These are phyloP conservation scores for Anthoscopus minutus DNA, from an alignment of 2,113 vertebrate genomes.

Conservation along the genomic window DNA sequence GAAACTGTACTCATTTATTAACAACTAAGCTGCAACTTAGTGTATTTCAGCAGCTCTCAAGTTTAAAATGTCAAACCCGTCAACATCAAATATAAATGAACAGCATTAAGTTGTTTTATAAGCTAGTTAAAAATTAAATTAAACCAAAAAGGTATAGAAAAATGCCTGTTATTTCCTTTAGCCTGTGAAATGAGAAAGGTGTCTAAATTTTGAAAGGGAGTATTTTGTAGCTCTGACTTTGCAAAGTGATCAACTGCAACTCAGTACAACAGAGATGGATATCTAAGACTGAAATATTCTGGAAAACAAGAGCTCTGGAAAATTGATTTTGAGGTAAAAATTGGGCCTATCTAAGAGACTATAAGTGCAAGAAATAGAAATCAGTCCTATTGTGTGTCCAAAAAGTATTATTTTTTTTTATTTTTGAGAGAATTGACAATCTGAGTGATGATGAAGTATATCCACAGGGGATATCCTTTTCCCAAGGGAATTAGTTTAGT, in stretches of 20 bases:
- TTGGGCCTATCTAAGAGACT: fast-evolving
- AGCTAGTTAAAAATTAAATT: background rate
- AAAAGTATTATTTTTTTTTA: background rate
- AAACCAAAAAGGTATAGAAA: fast-evolving
- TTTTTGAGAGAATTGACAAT: background rate
- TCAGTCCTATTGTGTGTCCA: background rate
- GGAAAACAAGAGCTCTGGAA: background rate
- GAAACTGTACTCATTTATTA: background rate
- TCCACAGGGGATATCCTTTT: background rate
- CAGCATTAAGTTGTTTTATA: background rate
- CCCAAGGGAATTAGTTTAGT: background rate
- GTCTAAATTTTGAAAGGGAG: background rate
- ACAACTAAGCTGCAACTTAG: background rate
- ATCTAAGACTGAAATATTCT: background rate
- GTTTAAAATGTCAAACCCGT: background rate
- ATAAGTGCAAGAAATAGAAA: background rate
- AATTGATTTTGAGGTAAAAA: background rate
- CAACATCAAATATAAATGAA: background rate
- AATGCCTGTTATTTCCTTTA: background rate
- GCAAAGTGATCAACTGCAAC: background rate
- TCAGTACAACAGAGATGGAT: background rate
- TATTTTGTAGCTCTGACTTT: background rate
- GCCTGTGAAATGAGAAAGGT: background rate
- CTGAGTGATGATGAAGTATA: background rate
- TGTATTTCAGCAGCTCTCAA: background rate